Conservation (phyloP, 2,113 vertebrate genomes). For the Rostratula benghalensis region DNA sequence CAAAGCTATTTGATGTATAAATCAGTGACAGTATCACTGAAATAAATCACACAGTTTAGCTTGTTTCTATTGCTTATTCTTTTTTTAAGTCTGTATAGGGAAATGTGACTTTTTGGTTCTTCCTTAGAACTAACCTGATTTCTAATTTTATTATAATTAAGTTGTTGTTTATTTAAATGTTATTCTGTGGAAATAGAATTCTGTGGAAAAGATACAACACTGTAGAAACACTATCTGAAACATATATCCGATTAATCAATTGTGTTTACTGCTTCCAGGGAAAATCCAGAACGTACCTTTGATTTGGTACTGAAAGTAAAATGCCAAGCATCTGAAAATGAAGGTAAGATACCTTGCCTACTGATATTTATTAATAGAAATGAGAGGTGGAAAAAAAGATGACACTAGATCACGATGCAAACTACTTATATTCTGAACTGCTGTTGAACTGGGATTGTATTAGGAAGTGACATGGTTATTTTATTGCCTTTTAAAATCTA, state of each 20-base stretch:
- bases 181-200: background rate
- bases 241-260: background rate
- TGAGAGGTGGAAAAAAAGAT: background rate
- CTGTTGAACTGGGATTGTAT: background rate
- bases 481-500: background rate
- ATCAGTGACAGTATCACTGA: background rate
- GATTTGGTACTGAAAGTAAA: conserved; percentile 93
- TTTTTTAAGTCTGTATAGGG: background rate
- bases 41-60: background rate
- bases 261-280: conserved; percentile 76
- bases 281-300: conserved; percentile 93
- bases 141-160: background rate
- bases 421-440: background rate
- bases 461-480: background rate
- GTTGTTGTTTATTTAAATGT: background rate
- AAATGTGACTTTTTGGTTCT: background rate
- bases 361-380: background rate
- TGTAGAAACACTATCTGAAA: background rate
- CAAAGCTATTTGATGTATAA: background rate
- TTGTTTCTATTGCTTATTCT: background rate
- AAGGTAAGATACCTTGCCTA: conserved; percentile 77
- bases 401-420: too few species aligned
- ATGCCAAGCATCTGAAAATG: conserved; percentile 87
- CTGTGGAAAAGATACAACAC: background rate
- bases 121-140: background rate